Evolutionary conservation across 2,797 vertebrate genomes (phyloP).

Genomic region (Bovichtus diacanthus): DNA sequence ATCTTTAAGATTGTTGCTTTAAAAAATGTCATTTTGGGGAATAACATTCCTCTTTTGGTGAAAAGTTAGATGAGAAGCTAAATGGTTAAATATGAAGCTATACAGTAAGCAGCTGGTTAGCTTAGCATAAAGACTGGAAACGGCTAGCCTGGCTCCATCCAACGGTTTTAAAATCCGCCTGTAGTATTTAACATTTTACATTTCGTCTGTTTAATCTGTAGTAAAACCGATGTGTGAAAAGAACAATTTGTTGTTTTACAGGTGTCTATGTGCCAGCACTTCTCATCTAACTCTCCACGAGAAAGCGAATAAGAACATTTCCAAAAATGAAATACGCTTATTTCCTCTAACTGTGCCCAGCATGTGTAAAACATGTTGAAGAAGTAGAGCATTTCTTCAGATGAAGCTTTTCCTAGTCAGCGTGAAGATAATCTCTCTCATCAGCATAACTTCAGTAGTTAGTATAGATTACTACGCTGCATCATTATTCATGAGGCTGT

Average conservation of each 20-base stretch:
- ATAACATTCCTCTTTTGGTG: too few relatives aligned
- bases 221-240: not conserved
- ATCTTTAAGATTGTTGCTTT: too few relatives aligned
- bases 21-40: too few relatives aligned
- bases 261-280: not conserved
- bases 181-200: too few relatives aligned
- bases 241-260: not conserved
- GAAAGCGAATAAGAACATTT: not conserved
- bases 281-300: not conserved
- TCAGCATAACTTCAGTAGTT: conserved; percentile 33
- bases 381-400: conserved; percentile 9
- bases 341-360: not conserved
- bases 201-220: not conserved
- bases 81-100: too few relatives aligned
- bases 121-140: too few relatives aligned
- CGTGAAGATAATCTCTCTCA: conserved; percentile 36
- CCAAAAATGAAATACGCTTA: conserved; percentile 1
- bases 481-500: conserved; percentile 48
- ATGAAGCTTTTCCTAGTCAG: conserved; percentile 6
- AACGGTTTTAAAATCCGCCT: not conserved
- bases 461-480: conserved; percentile 19
- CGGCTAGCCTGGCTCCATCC: not conserved
- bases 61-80: not conserved
- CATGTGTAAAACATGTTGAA: not conserved
- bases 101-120: too few relatives aligned